Conservation (phyloP, 2,113 vertebrate genomes). For the Empidonax alnorum region DNA sequence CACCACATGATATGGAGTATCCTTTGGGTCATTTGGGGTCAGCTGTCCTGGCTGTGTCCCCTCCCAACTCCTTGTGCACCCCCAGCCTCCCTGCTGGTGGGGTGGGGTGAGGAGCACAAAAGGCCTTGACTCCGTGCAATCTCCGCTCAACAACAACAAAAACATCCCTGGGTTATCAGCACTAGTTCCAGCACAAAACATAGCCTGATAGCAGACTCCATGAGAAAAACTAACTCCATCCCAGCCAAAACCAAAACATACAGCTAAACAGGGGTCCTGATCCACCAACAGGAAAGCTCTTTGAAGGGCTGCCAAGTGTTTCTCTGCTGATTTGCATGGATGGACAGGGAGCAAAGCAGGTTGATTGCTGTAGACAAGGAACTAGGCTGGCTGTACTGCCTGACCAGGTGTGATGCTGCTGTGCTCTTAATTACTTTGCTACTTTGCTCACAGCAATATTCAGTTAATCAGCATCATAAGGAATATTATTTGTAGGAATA, state of each 20-base stretch:
- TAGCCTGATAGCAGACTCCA: accelerated
- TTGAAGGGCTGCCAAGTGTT: not conserved
- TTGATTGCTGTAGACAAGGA: not conserved
- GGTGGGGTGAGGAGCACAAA: not conserved
- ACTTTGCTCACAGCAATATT: not conserved
- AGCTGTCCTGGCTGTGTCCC: not conserved
- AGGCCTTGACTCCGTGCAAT: not conserved
- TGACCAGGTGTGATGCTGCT: not conserved
- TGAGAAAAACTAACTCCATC: not conserved
- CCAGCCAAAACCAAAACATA: not conserved
- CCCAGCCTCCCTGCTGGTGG: not conserved
- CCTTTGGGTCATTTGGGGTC: not conserved
- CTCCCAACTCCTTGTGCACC: not conserved
- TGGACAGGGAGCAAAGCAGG: not conserved
- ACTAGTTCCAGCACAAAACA: not conserved
- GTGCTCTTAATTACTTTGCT: not conserved
- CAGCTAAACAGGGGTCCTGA: not conserved
- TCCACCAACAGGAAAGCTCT: not conserved
- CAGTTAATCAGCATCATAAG: conserved; percentile 14
- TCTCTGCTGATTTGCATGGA: not conserved
- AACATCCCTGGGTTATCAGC: not conserved
- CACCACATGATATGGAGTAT: not conserved
- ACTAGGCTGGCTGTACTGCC: not conserved
- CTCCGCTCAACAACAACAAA: not conserved
- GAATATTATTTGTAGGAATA: not conserved